These are phyloP conservation scores for Charina bottae DNA, from an alignment of 2,113 vertebrate genomes.

Conservation along the genomic window DNA sequence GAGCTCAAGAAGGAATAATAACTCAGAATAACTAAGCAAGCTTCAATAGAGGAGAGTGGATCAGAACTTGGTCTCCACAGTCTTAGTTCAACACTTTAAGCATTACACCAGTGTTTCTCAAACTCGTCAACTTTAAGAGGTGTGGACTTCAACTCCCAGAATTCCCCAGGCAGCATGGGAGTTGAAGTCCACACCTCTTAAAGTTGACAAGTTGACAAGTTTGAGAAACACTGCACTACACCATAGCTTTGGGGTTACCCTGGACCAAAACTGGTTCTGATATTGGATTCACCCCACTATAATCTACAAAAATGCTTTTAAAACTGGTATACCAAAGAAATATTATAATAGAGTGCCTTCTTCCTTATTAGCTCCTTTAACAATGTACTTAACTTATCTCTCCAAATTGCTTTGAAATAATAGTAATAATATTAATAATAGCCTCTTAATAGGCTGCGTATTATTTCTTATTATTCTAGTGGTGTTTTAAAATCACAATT, in stretches of 20 bases:
- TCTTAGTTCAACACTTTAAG: background rate
- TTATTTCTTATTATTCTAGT: slow-evolving; percentile 46
- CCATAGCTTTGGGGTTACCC: background rate
- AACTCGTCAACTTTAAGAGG: background rate
- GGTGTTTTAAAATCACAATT: slow-evolving; percentile 26
- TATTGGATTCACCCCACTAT: background rate
- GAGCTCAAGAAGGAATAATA: background rate
- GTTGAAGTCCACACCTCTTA: background rate
- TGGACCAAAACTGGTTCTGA: background rate
- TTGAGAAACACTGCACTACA: background rate
- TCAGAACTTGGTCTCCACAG: background rate
- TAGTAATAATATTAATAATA: slow-evolving; percentile 26
- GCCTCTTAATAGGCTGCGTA: slow-evolving; percentile 37
- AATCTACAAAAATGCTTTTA: slow-evolving; percentile 30
- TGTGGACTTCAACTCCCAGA: background rate
- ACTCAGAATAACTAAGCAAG: background rate
- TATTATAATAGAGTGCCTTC: slow-evolving; percentile 10
- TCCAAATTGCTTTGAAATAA: slow-evolving; percentile 16
- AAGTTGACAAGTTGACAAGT: background rate
- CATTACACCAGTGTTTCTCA: background rate
- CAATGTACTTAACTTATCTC: slow-evolving; percentile 60
- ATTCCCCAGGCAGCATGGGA: background rate
- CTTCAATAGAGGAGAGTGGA: background rate
- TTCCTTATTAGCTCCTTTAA: slow-evolving; percentile 26
- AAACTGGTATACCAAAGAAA: slow-evolving; percentile 43